These are phyloP conservation scores for Dicaeum eximium DNA, from an alignment of 2,113 vertebrate genomes.

Conservation along the genomic window DNA sequence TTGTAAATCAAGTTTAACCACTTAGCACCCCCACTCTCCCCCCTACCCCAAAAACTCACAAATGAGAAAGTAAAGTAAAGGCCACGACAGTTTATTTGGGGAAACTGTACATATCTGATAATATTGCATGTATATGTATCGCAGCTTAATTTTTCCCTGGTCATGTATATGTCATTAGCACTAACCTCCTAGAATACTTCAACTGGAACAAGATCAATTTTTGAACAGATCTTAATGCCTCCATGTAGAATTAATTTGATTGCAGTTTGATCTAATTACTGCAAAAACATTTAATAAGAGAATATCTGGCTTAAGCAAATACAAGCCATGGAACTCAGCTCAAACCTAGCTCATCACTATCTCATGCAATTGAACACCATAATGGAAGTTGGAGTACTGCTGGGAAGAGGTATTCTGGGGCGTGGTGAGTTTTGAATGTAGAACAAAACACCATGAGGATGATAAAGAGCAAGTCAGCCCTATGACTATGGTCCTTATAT, in stretches of 20 bases:
- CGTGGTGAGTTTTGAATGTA: background rate
- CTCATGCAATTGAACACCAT: background rate
- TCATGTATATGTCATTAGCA: conserved; percentile 42
- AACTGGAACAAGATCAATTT: conserved; percentile 47
- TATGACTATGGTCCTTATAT: background rate
- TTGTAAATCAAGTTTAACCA: no score
- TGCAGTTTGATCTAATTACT: background rate
- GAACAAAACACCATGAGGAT: background rate
- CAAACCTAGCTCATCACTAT: background rate
- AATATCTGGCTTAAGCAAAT: conserved; percentile 31
- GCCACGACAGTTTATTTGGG: conserved; percentile 66
- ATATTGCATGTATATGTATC: conserved; percentile 10
- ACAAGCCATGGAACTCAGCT: background rate
- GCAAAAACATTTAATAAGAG: background rate
- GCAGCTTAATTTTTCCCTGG: conserved; percentile 58
- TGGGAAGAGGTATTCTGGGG: background rate
- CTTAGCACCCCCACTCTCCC: no score
- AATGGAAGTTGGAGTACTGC: background rate
- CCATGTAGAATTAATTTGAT: background rate
- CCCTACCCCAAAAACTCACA: background rate
- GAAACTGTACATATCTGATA: conserved; percentile 56
- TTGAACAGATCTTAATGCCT: background rate
- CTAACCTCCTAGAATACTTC: conserved; percentile 30
- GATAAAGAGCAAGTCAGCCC: background rate
- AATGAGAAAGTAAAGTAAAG: conserved; percentile 10